A percentile compares a stretch with the other conserved stretches of the same genome.
phyloP scores from a whole-genome alignment of 2,888 invertebrate genomes.

The Ernsta delagoae region DNA sequence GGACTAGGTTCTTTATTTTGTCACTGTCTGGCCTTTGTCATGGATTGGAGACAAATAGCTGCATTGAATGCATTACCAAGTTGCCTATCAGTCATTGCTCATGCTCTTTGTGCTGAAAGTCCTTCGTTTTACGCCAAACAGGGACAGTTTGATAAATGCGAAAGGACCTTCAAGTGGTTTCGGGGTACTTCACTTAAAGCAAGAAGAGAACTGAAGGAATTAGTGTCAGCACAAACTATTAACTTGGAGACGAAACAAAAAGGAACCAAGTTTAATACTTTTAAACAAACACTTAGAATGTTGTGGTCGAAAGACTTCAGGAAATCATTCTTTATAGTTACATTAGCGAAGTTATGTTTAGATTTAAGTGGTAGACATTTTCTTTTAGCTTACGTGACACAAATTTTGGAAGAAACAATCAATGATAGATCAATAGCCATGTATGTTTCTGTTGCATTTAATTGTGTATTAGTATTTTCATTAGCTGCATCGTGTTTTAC shows the following conservation, averaged over 20 bases:
- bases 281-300: constrained; percentile 33
- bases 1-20: constrained; percentile 51
- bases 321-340: constrained; percentile 48
- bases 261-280: not conserved
- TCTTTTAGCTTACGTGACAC: constrained; percentile 50
- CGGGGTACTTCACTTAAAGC: constrained; percentile 47
- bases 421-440: constrained; percentile 48
- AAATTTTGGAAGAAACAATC: constrained; percentile 52
- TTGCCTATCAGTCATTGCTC: constrained; percentile 44
- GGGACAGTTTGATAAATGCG: constrained; percentile 53
- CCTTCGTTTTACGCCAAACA: constrained; percentile 54
- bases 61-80: constrained; percentile 40
- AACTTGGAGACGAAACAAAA: not conserved
- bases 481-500: constrained; percentile 48
- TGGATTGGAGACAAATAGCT: constrained; percentile 55
- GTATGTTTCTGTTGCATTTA: constrained; percentile 51
- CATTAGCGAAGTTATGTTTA: constrained; percentile 48
- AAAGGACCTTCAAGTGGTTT: constrained; percentile 51
- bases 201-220: constrained; percentile 46
- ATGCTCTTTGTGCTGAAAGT: constrained; percentile 56
- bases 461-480: constrained; percentile 48
- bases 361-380: constrained; percentile 56
- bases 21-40: constrained; percentile 49
- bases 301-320: constrained; percentile 50
- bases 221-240: constrained; percentile 7